Base-by-base conservation (phyloP, 1,140 invertebrate genomes). In the Saccostrea cuccullata region DNA sequence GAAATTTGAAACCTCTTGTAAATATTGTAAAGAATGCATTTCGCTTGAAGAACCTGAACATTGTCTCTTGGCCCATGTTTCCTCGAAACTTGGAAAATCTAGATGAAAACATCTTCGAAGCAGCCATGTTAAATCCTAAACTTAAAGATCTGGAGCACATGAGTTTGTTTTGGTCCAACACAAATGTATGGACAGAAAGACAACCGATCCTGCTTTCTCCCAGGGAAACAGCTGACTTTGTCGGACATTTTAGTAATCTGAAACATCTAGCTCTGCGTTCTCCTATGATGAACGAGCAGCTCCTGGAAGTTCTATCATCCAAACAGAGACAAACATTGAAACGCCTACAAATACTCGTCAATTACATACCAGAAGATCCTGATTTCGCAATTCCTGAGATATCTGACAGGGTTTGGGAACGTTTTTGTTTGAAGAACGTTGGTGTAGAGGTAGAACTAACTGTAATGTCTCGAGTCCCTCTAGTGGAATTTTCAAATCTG, bases 51-150 rank as follows among this genome's bases (percentile, higher is more conserved):
- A 56, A 82, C 56, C 83, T 92, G 4, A 73, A 90, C 82, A 83
- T 92, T 13, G 64, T 85, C 55, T 91, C 91, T 2, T 92, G 92
- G 92, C 92, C 92, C 2, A 90, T 92, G 87, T 91, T 86, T 82
- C 91, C 89, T 23, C 64, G 58, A n/a, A 87, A 87, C 13, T 55
- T 91, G 8, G n/a, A 73, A 82, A 83, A 85, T n/a, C 64, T 20
- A 8, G 86, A 89, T 13, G 40, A 88, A 23, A 91, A 91, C 77
- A 90, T 92, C 40, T 91, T 91, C 87, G 58, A 91, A 40, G 89
- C 88, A 13, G 60, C 91, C 40, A 86, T 86, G 26, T 87, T 85
- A 55, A 91, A 90, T 70, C 15, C 64, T 8, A 90, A 91, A 77
- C 56, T 91, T 17, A 90, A 90, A 55, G 70, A 87, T 15, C 67